Conservation (phyloP, 2,888 invertebrate species). For the Apotomis capreana region DNA sequence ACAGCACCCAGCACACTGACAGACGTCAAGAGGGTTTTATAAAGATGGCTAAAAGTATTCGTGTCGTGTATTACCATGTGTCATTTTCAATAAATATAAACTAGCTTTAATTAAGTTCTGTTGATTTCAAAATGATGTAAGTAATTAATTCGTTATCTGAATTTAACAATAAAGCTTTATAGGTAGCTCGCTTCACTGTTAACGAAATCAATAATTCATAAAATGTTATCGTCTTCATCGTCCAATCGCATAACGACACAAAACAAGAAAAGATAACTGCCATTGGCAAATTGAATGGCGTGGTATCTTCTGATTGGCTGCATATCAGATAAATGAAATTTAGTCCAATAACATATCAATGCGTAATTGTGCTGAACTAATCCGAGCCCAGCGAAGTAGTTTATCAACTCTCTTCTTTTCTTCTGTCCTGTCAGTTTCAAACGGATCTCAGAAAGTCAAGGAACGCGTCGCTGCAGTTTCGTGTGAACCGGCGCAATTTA, state of each 20-base stretch:
- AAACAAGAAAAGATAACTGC: conserved; percentile 43
- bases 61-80: too few relatives aligned
- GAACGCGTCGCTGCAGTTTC: conserved; percentile 24
- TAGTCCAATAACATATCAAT: conserved; percentile 20
- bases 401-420: conserved; percentile 30
- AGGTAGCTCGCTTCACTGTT: not conserved
- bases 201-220: not conserved
- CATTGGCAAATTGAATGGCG: conserved; percentile 65
- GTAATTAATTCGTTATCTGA: too few relatives aligned
- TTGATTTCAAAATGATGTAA: too few relatives aligned
- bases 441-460: conserved; percentile 26
- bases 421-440: conserved; percentile 38
- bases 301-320: conserved; percentile 60
- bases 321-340: not conserved
- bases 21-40: not conserved
- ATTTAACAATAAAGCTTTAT: too few relatives aligned
- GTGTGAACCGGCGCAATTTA: conserved; percentile 27
- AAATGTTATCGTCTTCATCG: not conserved
- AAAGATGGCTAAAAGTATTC: not conserved
- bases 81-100: too few relatives aligned
- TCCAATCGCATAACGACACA: conserved; percentile 68
- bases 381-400: conserved; percentile 10
- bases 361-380: conserved; percentile 13
- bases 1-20: not conserved
- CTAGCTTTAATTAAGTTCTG: too few relatives aligned